Percentiles rank a stretch among this genome's conserved stretches.
phyloP scores from a whole-genome alignment of 2,797 vertebrate species.

The Lacerta bilineata region DNA sequence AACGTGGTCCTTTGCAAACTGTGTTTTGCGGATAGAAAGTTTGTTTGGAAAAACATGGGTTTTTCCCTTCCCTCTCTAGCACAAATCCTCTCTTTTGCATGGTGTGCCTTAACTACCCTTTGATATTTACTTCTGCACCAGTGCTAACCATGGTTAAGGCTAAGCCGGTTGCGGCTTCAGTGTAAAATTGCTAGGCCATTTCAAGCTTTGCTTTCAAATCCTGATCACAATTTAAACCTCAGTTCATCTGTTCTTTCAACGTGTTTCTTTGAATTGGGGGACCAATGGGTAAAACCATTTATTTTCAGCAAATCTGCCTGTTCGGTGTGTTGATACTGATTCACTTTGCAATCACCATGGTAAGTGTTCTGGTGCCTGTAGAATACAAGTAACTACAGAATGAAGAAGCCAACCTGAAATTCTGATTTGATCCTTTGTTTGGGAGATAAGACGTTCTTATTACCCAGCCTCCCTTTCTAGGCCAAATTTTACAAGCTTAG shows the following conservation, averaged over 20 bases:
- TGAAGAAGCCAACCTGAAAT: neutral
- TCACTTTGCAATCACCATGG: neutral
- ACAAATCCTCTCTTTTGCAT: neutral
- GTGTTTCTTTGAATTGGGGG: neutral
- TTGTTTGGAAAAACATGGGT: neutral
- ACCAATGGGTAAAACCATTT: neutral
- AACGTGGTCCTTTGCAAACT: neutral
- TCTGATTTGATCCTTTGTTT: neutral
- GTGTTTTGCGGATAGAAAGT: neutral
- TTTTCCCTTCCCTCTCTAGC: neutral
- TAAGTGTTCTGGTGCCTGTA: neutral
- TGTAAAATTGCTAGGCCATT: neutral
- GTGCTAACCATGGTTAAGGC: neutral
- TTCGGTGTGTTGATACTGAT: neutral
- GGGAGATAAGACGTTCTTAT: neutral
- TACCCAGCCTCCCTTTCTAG: neutral
- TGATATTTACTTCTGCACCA: neutral
- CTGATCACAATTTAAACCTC: neutral
- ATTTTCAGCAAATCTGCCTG: neutral
- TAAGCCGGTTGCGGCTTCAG: neutral
- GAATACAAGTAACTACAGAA: neutral
- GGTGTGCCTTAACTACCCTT: neutral
- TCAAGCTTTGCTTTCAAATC: neutral
- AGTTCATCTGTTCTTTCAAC: neutral
- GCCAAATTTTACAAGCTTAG: neutral